Base-by-base conservation (phyloP, 35 echinoderm and acorn worm species). In the Hemicentrotus pulcherrimus region DNA sequence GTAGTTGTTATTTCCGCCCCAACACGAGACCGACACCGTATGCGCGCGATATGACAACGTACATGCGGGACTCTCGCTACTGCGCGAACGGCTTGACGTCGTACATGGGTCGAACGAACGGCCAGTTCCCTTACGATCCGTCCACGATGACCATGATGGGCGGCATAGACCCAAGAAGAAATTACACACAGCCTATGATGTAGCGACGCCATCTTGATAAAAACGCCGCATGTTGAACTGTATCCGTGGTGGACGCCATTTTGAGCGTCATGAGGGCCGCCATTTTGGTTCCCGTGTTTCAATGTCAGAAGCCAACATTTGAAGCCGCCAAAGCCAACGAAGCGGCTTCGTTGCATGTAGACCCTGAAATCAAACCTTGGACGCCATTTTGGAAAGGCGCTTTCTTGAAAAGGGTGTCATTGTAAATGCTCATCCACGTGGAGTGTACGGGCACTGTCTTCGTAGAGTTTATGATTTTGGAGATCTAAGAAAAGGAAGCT, bases 121-220 rank as follows among this genome's bases (percentile, higher is more conserved):
- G 97, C 9, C 98, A 99, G 89, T 99, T 99, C 61, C 88, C 95
- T 16, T 97, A 97, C 71, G 96, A 99, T 55, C 96, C 96, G 9
- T 95, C 98, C 65, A 58, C 97, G 18, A 86, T 95, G 14, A 96
- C 97, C 91, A 99, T 99, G 98, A 96, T 96, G 86, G 95, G 96
- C 16, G 95, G 96, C 33, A 93, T 96, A 12, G 98, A 99, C 86
- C 98, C 98, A 31, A 91, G 98, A 58, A 92, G 98, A 95, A 99
- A 99, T 95, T 99, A 96, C 88, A 96, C 97, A 32, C 97, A 98
- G 94, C 97, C 97, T 47, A 99, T 99, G 98, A 96, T 99, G 92
- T 99, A 91, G 88, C 47, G 18, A 65, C 65, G 65, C 65, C 65
- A 78, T 78, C 65, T 78, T 78, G 65, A 8, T 10, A 78, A 28